Percentiles rank a stretch among this genome's conserved stretches.
Evolutionary conservation across 2,888 invertebrate genomes (phyloP).

Genomic region (Physocephala rufipes): DNA sequence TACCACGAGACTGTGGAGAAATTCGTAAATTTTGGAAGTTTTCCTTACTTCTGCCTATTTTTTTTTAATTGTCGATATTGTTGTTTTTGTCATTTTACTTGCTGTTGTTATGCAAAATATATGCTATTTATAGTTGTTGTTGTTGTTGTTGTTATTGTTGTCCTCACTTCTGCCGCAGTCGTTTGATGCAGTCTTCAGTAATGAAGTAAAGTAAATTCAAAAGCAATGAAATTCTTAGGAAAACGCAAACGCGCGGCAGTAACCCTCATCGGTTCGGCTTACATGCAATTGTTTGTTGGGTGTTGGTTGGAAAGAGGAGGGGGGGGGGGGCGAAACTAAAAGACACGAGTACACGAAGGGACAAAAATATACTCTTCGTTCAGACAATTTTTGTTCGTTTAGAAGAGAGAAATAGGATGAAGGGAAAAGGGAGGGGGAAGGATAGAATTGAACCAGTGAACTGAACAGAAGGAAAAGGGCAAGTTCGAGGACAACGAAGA

Average conservation of each 20-base stretch:
- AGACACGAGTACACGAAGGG: background rate
- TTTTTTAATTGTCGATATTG: background rate
- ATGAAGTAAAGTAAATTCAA: slow-evolving; percentile 24
- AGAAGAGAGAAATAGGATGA: too few species aligned
- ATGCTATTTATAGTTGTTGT: background rate
- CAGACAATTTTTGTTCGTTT: too few species aligned
- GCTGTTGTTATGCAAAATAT: slow-evolving; percentile 19
- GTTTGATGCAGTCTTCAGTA: slow-evolving; percentile 33
- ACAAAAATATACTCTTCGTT: too few species aligned
- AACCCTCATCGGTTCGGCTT: slow-evolving; percentile 7
- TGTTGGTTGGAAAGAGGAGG: background rate
- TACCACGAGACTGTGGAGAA: background rate
- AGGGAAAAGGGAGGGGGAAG: too few species aligned
- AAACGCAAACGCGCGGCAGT: slow-evolving; percentile 13
- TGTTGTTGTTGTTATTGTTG: slow-evolving; percentile 28
- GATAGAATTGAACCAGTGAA: too few species aligned
- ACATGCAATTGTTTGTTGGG: background rate
- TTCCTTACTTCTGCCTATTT: background rate
- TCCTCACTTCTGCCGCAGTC: too few species aligned
- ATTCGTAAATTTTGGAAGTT: background rate
- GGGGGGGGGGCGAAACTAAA: background rate
- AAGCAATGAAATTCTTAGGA: slow-evolving; percentile 15
- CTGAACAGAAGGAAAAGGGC: too few species aligned
- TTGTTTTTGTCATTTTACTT: slow-evolving; percentile 7
- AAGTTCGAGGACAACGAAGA: too few species aligned